phyloP scores from a whole-genome alignment of 2,113 vertebrate genomes.

The Poeciliopsis prolifica region DNA sequence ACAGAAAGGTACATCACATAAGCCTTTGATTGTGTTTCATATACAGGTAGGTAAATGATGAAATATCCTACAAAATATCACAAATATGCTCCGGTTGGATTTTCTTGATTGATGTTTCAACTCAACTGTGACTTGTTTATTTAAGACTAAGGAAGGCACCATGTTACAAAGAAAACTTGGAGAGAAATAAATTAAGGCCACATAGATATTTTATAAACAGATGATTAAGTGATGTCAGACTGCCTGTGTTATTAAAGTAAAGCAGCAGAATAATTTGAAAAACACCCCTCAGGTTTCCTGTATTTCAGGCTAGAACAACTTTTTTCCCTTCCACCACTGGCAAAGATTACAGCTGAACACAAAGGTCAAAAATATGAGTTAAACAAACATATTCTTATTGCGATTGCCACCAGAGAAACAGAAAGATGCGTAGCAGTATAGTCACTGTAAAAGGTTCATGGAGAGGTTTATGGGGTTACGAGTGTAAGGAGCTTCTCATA shows the following conservation, averaged over 20 bases:
- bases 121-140: conserved; percentile 45
- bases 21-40: conserved; percentile 49
- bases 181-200: conserved; percentile 35
- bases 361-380: background rate
- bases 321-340: background rate
- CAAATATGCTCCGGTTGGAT: conserved; percentile 22
- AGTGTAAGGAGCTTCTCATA: too few species aligned
- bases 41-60: conserved; percentile 65
- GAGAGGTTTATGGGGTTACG: background rate
- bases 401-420: background rate
- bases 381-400: background rate
- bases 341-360: background rate
- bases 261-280: conserved; percentile 23
- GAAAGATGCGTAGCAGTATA: background rate
- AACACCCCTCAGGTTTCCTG: conserved; percentile 11
- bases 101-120: conserved; percentile 35
- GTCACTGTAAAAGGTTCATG: background rate
- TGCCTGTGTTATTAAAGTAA: conserved; percentile 22
- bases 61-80: conserved; percentile 67
- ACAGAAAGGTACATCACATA: conserved; percentile 35
- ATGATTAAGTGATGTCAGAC: conserved; percentile 32
- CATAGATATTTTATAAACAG: conserved; percentile 29
- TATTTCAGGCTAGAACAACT: background rate
- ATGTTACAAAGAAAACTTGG: conserved; percentile 4
- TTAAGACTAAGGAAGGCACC: conserved; percentile 49